Evolutionary conservation across 2,888 invertebrate genomes (phyloP).

Genomic region (Drosophila mimica): DNA sequence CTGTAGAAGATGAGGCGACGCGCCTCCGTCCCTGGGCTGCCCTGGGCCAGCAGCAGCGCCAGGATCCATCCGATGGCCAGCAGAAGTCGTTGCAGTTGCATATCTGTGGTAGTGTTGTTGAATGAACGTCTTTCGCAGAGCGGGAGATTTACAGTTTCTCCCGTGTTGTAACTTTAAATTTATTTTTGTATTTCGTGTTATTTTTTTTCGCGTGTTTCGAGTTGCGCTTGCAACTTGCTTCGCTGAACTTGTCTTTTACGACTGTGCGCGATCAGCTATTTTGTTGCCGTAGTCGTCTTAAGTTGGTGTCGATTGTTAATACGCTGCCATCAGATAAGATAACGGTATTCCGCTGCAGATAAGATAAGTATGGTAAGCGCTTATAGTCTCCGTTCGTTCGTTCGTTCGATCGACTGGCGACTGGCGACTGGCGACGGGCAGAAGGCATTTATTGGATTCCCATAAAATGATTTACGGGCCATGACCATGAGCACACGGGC

Average conservation of each 20-base stretch:
- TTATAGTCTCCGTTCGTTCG: not conserved
- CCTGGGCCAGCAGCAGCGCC: constrained; percentile 55
- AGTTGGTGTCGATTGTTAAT: constrained; percentile 47
- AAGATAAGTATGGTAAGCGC: constrained; percentile 16
- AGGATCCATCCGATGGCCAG: constrained; percentile 44
- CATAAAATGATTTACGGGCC: constrained; percentile 27
- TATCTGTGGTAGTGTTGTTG: constrained; percentile 11
- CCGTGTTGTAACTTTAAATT: not conserved
- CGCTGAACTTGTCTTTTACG: constrained; percentile 46
- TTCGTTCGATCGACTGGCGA: not conserved
- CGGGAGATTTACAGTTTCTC: not conserved
- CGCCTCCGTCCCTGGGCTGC: constrained; percentile 41
- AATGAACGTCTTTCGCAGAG: not conserved
- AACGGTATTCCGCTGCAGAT: constrained; percentile 41
- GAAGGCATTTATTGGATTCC: constrained; percentile 7
- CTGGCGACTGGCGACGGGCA: constrained; percentile 8
- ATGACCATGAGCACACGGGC: constrained; percentile 8
- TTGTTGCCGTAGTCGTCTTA: constrained; percentile 35
- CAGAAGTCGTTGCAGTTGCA: constrained; percentile 56
- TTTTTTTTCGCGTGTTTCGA: constrained; percentile 7
- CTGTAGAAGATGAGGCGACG: constrained; percentile 77
- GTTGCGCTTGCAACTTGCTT: constrained; percentile 10
- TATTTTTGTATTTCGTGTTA: not conserved
- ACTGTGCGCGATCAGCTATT: constrained; percentile 47
- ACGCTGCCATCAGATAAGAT: constrained; percentile 53